Conservation (phyloP, 2,888 invertebrate species). For the Deladenus siricidicola region DNA sequence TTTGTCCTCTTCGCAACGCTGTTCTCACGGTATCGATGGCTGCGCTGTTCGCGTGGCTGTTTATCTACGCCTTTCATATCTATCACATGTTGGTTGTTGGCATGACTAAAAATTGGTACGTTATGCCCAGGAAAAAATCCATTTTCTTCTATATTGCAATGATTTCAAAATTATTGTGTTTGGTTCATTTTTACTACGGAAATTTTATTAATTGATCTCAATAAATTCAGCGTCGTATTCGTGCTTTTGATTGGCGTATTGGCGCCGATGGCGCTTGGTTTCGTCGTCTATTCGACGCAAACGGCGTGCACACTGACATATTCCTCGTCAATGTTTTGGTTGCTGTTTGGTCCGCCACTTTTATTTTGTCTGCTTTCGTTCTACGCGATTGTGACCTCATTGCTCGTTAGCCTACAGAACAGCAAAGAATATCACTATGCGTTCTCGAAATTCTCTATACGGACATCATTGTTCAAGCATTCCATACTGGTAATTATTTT, state of each 20-base stretch:
- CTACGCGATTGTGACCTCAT: conserved; percentile 44
- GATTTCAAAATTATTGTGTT: too few relatives aligned
- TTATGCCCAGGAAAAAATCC: neutral
- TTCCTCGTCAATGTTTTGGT: conserved; percentile 40
- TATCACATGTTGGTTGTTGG: conserved; percentile 38
- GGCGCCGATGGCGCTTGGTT: conserved; percentile 35
- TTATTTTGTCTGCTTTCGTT: conserved; percentile 43
- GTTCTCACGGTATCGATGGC: conserved; percentile 39
- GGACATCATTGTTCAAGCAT: conserved; percentile 36
- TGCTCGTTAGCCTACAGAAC: conserved; percentile 31
- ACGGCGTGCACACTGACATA: conserved; percentile 32
- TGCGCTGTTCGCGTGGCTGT: conserved; percentile 46
- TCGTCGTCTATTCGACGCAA: conserved; percentile 35
- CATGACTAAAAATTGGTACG: conserved; percentile 28
- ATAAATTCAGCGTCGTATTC: conserved; percentile 29
- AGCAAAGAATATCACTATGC: conserved; percentile 42
- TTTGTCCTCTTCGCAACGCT: conserved; percentile 44
- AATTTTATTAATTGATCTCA: too few relatives aligned
- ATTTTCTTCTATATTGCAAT: neutral
- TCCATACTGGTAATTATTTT: conserved; percentile 33
- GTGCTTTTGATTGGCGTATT: conserved; percentile 40
- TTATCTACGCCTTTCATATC: conserved; percentile 35
- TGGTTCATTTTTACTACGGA: too few relatives aligned
- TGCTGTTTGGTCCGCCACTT: conserved; percentile 38
- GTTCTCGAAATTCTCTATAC: conserved; percentile 37